phyloP scores from a whole-genome alignment of 37 sponge, comb jelly and placozoan species.

The Spongia lamella region DNA sequence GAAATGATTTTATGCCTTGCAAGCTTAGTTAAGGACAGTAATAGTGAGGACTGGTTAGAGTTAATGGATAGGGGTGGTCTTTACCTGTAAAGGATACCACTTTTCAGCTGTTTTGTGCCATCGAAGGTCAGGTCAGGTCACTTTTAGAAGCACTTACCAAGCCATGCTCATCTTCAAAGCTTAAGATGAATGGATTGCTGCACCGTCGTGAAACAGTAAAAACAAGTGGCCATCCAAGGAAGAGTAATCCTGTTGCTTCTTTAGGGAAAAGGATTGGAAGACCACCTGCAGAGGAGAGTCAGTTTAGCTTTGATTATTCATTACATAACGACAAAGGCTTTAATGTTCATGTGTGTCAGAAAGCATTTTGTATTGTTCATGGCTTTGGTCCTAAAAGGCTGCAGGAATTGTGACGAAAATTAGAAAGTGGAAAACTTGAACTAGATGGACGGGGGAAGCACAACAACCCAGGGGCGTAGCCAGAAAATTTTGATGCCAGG shows the following conservation, averaged over 20 bases:
- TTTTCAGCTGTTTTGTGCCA: no score
- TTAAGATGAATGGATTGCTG: constrained; percentile 46
- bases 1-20: no score
- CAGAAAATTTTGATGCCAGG: no score
- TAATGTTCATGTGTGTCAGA: constrained; percentile 47
- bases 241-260: constrained; percentile 43
- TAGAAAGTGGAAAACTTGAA: constrained; percentile 18
- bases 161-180: no score
- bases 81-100: no score
- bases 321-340: constrained; percentile 27
- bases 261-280: constrained; percentile 49
- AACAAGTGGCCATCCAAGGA: constrained; percentile 42
- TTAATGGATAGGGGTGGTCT: no score
- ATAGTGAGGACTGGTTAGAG: no score
- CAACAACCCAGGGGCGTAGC: no score
- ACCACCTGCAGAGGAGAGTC: constrained; percentile 52
- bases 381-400: constrained; percentile 54
- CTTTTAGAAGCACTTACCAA: no score
- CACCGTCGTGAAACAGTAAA: constrained; percentile 26
- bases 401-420: constrained; percentile 36
- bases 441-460: constrained; percentile 49
- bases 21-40: no score
- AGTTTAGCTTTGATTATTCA: constrained; percentile 33
- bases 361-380: constrained; percentile 40
- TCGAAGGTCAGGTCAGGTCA: no score